Evolutionary conservation across 2,888 invertebrate species (phyloP).

Genomic region (Acronicta leporina): DNA sequence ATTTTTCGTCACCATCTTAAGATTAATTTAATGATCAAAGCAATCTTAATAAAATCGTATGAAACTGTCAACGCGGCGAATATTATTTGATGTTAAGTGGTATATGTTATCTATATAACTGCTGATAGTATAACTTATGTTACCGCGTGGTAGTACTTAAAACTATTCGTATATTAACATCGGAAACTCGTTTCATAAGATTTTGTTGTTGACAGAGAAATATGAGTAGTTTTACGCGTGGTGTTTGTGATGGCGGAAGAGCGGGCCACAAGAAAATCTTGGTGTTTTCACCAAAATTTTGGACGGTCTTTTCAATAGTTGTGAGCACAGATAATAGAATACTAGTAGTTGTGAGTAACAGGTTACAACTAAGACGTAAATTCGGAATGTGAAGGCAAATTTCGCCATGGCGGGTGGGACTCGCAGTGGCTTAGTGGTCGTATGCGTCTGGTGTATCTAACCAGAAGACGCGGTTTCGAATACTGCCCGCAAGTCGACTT

Average conservation of each 20-base stretch:
- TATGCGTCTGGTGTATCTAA: no score
- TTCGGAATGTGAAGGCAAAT: no score
- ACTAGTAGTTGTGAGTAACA: no score
- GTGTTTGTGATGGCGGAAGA: slow-evolving; percentile 16
- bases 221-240: slow-evolving; percentile 39
- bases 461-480: no score
- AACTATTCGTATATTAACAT: slow-evolving; percentile 56
- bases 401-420: no score
- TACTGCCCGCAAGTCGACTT: no score
- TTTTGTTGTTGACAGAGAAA: slow-evolving; percentile 50
- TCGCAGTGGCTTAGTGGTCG: no score
- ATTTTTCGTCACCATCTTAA: slow-evolving; percentile 13
- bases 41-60: slow-evolving; percentile 21
- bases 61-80: slow-evolving; percentile 22
- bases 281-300: background rate
- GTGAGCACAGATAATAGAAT: no score
- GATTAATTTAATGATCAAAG: slow-evolving; percentile 26
- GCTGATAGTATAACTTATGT: slow-evolving; percentile 26
- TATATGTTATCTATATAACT: slow-evolving; percentile 14
- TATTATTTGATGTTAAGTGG: background rate
- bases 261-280: background rate
- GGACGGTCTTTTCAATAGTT: no score
- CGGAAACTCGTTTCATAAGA: slow-evolving; percentile 46
- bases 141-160: slow-evolving; percentile 43
- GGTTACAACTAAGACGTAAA: no score